phyloP scores from a whole-genome alignment of 2,113 vertebrate genomes.

The Lichenostomus cassidix region DNA sequence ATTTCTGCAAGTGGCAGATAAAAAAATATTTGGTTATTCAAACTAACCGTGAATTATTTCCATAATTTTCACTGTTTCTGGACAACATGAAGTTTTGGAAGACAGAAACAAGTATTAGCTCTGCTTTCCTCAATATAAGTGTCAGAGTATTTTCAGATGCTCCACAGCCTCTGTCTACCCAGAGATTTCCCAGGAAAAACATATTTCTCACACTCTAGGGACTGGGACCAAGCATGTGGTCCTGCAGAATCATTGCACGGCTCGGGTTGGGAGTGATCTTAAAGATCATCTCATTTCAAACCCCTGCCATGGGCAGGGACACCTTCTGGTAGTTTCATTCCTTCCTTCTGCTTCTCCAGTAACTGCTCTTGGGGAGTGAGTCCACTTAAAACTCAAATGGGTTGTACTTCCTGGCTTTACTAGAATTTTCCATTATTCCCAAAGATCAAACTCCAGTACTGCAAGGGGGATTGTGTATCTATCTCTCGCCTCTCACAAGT shows the following conservation, averaged over 20 bases:
- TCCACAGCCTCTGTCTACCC: neutral
- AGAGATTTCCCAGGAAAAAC: neutral
- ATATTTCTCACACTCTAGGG: neutral
- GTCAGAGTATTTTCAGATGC: neutral
- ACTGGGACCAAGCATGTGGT: neutral
- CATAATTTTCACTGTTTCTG: neutral
- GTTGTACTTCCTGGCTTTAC: neutral
- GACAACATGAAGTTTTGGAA: neutral
- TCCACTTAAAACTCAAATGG: neutral
- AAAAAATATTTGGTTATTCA: neutral
- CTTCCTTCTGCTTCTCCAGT: neutral
- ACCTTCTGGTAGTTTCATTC: neutral
- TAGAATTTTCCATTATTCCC: neutral
- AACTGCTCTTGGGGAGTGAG: neutral
- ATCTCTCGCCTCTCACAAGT: neutral
- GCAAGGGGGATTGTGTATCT: neutral
- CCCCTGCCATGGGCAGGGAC: neutral
- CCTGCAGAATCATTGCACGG: neutral
- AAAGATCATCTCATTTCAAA: neutral
- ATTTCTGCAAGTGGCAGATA: neutral
- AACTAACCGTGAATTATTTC: neutral
- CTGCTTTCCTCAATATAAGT: neutral
- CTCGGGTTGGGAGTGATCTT: rapidly evolving
- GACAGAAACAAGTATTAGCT: neutral
- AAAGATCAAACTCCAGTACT: neutral